phyloP scores from a whole-genome alignment of 2,888 invertebrate species.

The Andrena haemorrhoa region DNA sequence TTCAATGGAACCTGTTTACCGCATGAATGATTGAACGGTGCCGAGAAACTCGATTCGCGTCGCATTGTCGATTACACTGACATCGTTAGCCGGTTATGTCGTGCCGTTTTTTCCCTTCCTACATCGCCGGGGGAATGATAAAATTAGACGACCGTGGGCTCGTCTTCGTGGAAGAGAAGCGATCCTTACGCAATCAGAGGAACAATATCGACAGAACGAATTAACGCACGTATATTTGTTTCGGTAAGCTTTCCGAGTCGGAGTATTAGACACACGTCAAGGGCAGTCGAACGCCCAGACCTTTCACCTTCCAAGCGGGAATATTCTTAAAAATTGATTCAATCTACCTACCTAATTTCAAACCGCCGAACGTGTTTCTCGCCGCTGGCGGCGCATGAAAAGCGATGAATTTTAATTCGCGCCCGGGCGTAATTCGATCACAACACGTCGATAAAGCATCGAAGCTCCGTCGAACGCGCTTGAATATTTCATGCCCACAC shows the following conservation, averaged over 20 bases:
- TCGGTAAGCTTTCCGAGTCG: too few species aligned
- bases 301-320: too few species aligned
- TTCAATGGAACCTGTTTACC: constrained; percentile 69
- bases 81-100: constrained; percentile 38
- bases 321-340: too few species aligned
- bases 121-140: constrained; percentile 38
- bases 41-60: constrained; percentile 59
- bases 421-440: not conserved
- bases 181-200: not conserved
- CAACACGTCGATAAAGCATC: not conserved
- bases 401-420: not conserved
- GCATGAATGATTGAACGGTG: constrained; percentile 69
- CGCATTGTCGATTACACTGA: constrained; percentile 61
- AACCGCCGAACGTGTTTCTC: not conserved
- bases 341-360: not conserved
- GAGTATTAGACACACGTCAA: too few species aligned
- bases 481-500: not conserved
- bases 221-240: not conserved
- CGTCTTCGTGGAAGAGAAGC: constrained; percentile 32
- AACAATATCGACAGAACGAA: not conserved
- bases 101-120: constrained; percentile 39
- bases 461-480: not conserved
- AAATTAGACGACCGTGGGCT: constrained; percentile 60
- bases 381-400: not conserved
- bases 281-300: too few species aligned